Percentiles rank a stretch among this genome's conserved stretches.
phyloP scores from a whole-genome alignment of 2,797 vertebrate species.

The Pipistrellus pipistrellus region DNA sequence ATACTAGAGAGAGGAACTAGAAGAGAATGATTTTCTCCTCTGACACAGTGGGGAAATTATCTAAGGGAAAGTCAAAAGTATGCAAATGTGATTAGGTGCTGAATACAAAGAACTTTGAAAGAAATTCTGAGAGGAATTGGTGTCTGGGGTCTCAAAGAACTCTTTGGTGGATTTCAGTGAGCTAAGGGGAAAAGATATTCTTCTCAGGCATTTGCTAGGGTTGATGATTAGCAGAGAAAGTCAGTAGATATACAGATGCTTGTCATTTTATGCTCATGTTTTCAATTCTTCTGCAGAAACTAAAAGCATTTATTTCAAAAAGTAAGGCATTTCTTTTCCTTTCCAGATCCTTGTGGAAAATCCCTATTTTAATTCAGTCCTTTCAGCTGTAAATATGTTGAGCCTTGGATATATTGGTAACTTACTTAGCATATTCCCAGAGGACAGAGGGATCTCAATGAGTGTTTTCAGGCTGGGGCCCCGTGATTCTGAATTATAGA shows the following conservation, averaged over 20 bases:
- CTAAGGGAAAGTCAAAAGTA: conserved; percentile 67
- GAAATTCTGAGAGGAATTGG: conserved; percentile 44
- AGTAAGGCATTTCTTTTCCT: background rate
- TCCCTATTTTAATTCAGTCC: background rate
- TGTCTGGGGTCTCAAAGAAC: conserved; percentile 54
- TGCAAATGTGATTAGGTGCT: conserved; percentile 84
- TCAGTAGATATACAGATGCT: background rate
- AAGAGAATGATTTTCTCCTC: conserved; percentile 69
- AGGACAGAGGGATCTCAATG: background rate
- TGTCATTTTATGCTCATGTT: conserved; percentile 6
- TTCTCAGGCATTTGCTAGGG: background rate
- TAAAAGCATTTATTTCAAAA: background rate
- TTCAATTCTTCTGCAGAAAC: background rate
- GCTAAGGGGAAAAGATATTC: background rate
- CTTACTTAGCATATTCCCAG: background rate
- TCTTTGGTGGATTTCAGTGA: background rate
- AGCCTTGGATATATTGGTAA: background rate
- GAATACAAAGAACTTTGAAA: conserved; percentile 76
- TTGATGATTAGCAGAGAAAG: background rate
- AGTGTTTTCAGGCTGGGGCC: background rate
- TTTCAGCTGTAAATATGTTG: background rate
- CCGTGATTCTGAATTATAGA: background rate
- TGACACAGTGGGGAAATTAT: conserved; percentile 66
- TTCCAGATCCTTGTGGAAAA: background rate
- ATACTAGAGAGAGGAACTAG: conserved; percentile 44